phyloP scores from a whole-genome alignment of 2,113 vertebrate genomes.

The Nerophis ophidion region DNA sequence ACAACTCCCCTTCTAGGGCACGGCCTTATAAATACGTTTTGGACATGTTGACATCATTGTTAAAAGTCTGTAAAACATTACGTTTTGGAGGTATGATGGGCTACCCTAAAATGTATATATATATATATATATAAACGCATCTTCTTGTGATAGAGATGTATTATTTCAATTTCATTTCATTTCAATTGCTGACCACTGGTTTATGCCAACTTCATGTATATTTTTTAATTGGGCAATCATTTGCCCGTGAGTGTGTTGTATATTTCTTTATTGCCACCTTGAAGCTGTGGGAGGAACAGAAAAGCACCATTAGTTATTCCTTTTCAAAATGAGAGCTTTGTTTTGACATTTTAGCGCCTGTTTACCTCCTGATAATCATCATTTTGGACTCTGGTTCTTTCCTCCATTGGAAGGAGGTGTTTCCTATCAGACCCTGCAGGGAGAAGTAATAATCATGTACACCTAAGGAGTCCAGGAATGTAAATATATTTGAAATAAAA shows the following conservation, averaged over 20 bases:
- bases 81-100: no score
- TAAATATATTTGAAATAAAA: neutral
- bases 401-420: slow-evolving; percentile 2
- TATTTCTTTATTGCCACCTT: neutral
- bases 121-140: no score
- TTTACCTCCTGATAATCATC: slow-evolving; percentile 40
- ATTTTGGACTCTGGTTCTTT: accelerated
- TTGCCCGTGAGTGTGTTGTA: slow-evolving; percentile 25
- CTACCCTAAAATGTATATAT: no score
- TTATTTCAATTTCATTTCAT: no score
- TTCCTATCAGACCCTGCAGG: slow-evolving; percentile 31
- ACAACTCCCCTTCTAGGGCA: no score
- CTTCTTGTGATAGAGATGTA: no score
- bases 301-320: neutral
- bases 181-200: no score
- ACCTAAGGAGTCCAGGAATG: neutral
- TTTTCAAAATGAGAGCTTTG: neutral
- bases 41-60: no score
- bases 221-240: no score
- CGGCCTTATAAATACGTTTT: no score
- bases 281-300: slow-evolving; percentile 20
- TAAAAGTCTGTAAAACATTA: no score
- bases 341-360: neutral
- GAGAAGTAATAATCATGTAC: neutral
- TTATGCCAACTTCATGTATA: neutral